Percentiles rank a stretch among this genome's conserved stretches.
These are phyloP conservation scores for Ramazzottius varieornatus DNA, from an alignment of 2,888 invertebrate genomes.

Conservation along the genomic window DNA sequence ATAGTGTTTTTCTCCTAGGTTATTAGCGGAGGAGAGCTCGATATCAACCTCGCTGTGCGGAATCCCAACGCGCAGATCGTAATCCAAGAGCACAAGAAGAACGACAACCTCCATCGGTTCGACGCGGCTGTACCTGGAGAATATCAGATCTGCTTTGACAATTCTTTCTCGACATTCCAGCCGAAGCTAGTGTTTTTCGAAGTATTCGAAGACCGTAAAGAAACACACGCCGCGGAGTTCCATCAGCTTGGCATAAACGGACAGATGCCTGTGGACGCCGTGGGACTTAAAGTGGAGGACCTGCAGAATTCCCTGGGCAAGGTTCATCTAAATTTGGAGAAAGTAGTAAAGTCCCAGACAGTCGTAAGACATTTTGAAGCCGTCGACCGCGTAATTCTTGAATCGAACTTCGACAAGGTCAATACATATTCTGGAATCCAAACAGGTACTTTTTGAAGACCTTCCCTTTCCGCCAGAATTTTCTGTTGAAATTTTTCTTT, in stretches of 20 bases:
- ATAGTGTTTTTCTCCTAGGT: not conserved
- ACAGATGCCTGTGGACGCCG: not conserved
- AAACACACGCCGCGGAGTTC: not conserved
- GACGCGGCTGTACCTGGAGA: not conserved
- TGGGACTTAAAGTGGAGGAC: not conserved
- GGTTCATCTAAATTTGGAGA: not conserved
- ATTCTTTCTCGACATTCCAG: not conserved
- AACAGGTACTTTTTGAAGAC: not conserved
- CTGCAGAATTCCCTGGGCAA: not conserved
- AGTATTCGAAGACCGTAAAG: not conserved
- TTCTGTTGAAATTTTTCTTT: not conserved
- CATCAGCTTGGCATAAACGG: not conserved
- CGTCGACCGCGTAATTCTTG: not conserved
- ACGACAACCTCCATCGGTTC: not conserved
- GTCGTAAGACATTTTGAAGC: not conserved
- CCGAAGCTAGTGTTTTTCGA: not conserved
- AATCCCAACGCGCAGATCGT: not conserved
- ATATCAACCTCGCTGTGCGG: not conserved
- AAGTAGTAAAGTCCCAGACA: not conserved
- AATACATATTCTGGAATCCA: not conserved
- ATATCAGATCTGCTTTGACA: conserved; percentile 2
- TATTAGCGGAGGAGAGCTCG: not conserved
- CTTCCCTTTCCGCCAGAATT: not conserved
- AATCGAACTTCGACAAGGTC: not conserved
- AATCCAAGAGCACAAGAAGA: not conserved